Evolutionary conservation across 2,888 invertebrate genomes (phyloP).

Genomic region (Drosophila basisetae): DNA sequence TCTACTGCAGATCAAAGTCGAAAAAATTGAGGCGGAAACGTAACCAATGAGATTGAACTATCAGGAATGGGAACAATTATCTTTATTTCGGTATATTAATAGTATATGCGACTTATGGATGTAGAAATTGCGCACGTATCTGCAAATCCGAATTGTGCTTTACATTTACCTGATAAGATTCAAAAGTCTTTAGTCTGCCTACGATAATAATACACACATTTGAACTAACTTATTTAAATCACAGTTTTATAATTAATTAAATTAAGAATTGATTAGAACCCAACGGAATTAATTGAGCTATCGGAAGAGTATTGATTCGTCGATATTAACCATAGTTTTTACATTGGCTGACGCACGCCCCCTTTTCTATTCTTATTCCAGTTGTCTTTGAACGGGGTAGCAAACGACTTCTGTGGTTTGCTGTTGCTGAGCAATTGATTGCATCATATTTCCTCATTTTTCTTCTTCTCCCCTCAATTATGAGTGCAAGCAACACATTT

Average conservation of each 20-base stretch:
- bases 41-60: not conserved
- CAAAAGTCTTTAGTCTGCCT: not conserved
- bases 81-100: not conserved
- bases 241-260: not conserved
- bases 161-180: not conserved
- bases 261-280: not conserved
- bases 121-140: not conserved
- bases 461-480: constrained; percentile 4
- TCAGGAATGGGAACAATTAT: not conserved
- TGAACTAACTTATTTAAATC: not conserved
- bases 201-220: not conserved
- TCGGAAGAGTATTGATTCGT: constrained; percentile 29
- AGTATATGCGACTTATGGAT: not conserved
- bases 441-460: constrained; percentile 15
- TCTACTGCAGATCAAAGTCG: not conserved
- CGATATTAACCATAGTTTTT: not conserved
- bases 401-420: constrained; percentile 7
- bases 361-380: constrained; percentile 24
- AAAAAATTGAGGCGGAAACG: not conserved
- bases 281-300: not conserved
- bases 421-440: constrained; percentile 23
- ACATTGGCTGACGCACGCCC: constrained; percentile 46
- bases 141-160: too few relatives aligned
- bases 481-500: constrained; percentile 25
- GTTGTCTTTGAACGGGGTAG: constrained; percentile 2